A percentile compares a stretch with the other conserved stretches of the same genome.
phyloP scores from a whole-genome alignment of 2,797 vertebrate species.

The Sebastes vulpes region DNA sequence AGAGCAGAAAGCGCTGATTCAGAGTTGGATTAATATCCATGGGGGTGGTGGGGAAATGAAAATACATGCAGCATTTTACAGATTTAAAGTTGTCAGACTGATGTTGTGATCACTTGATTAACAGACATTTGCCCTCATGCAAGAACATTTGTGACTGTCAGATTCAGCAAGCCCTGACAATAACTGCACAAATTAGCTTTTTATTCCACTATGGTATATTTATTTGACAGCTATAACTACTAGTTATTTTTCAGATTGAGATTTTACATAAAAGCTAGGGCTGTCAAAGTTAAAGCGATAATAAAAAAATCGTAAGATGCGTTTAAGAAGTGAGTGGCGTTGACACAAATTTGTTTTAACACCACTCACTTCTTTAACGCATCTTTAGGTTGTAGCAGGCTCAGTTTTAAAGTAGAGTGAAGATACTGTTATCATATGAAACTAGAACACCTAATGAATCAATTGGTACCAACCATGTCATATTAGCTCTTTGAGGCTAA shows the following conservation, averaged over 20 bases:
- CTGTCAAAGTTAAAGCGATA: too few relatives aligned
- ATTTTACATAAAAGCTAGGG: neutral
- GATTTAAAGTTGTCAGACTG: neutral
- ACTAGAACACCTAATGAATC: too few relatives aligned
- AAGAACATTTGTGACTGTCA: neutral
- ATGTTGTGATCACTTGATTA: neutral
- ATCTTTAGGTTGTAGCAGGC: too few relatives aligned
- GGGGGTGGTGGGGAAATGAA: constrained; percentile 17
- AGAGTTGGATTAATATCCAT: constrained; percentile 11
- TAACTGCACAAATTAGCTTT: neutral
- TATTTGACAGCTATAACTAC: neutral
- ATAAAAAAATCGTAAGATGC: too few relatives aligned
- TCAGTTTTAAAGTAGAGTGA: too few relatives aligned
- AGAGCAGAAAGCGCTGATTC: constrained; percentile 34
- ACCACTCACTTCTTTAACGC: too few relatives aligned
- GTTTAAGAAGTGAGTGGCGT: too few relatives aligned
- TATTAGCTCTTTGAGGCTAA: too few relatives aligned
- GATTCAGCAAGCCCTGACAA: neutral
- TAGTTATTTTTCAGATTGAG: neutral
- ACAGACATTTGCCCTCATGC: neutral
- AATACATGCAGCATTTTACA: neutral
- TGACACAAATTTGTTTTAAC: too few relatives aligned
- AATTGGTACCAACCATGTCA: too few relatives aligned
- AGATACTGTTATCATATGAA: too few relatives aligned
- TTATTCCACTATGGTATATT: neutral